Evolutionary conservation across 2,888 invertebrate species (phyloP).

Genomic region (Nasonovia ribisnigri): DNA sequence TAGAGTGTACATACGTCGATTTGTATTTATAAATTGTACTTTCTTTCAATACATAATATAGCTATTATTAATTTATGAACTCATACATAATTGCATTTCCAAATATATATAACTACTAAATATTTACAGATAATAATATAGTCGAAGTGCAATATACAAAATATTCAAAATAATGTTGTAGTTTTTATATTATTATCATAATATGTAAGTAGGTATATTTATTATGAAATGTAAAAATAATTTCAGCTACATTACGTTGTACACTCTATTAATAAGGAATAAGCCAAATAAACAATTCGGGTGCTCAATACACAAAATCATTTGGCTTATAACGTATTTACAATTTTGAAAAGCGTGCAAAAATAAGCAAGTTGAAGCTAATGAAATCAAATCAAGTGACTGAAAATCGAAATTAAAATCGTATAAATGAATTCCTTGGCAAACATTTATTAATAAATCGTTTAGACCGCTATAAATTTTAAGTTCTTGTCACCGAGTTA

Average conservation of each 20-base stretch:
- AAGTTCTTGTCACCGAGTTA: conserved; percentile 38
- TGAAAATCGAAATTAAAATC: conserved; percentile 34
- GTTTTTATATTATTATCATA: neutral
- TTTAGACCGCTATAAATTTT: neutral
- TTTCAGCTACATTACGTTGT: neutral
- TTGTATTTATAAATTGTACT: neutral
- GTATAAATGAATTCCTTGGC: conserved; percentile 25
- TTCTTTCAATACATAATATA: neutral
- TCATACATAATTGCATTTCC: neutral
- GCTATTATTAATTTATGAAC: neutral
- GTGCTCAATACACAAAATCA: conserved; percentile 43
- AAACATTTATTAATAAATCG: conserved; percentile 20
- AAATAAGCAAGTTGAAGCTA: conserved; percentile 45
- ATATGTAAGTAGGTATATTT: neutral
- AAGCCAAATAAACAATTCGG: conserved; percentile 60
- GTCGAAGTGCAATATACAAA: neutral
- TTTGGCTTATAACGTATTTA: conserved; percentile 61
- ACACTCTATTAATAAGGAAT: conserved; percentile 52
- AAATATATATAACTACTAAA: neutral
- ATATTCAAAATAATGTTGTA: neutral
- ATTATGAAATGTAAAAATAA: conserved; percentile 11
- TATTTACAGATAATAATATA: neutral
- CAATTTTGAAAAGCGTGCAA: conserved; percentile 41
- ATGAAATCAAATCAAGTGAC: conserved; percentile 45
- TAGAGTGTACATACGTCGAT: conserved; percentile 42